Percentiles rank a stretch among this genome's conserved stretches.
phyloP scores from a whole-genome alignment of 2,113 vertebrate species.

The Corvus hawaiiensis region DNA sequence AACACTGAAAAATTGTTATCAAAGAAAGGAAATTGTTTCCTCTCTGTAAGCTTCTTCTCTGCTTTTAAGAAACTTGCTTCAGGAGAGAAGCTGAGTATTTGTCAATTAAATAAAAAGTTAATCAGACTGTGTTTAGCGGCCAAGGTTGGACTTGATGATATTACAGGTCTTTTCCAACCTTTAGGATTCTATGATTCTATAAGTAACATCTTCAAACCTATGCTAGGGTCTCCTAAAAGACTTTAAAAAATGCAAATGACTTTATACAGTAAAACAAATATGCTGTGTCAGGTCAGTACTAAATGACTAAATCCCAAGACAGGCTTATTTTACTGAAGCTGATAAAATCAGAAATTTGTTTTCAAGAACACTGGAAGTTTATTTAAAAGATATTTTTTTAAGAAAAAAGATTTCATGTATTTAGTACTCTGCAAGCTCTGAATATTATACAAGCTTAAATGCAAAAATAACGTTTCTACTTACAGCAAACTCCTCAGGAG shows the following conservation, averaged over 20 bases:
- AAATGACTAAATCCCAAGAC: neutral
- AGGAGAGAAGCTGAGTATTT: neutral
- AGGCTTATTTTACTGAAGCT: neutral
- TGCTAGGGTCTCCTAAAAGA: neutral
- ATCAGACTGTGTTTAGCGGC: neutral
- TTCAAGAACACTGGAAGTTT: neutral
- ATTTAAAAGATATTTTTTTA: neutral
- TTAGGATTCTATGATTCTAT: neutral
- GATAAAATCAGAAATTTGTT: neutral
- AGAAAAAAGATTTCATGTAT: neutral
- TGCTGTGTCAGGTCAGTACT: neutral
- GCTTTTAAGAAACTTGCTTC: neutral
- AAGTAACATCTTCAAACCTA: neutral
- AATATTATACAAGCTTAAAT: neutral
- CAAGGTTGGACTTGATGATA: neutral
- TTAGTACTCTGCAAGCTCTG: neutral
- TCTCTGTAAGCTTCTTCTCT: neutral
- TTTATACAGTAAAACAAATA: neutral
- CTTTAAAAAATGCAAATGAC: neutral
- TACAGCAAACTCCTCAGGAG: slow-evolving; percentile 95
- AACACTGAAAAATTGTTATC: neutral
- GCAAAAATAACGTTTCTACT: slow-evolving; percentile 65
- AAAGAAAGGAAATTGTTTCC: neutral
- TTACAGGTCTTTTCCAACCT: neutral
- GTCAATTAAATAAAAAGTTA: neutral